Evolutionary conservation across 2,113 vertebrate species (phyloP).

Genomic region (Xenopus borealis): DNA sequence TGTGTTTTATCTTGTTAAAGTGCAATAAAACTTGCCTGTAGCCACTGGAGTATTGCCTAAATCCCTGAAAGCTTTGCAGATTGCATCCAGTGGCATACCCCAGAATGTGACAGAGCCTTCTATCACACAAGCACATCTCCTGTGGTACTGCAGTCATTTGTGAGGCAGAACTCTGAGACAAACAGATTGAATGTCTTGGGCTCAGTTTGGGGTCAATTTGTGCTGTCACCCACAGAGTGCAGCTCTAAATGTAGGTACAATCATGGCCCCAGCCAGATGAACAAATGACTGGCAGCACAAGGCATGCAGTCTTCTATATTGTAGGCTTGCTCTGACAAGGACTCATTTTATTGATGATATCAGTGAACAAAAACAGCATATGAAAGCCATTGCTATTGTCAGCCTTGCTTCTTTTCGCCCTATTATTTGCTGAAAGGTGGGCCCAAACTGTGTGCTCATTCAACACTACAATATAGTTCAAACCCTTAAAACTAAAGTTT

Average conservation of each 20-base stretch:
- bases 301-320: slow-evolving; percentile 4
- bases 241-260: slow-evolving; percentile 1
- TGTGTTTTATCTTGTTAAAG: too few species aligned
- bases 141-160: slow-evolving; percentile 10
- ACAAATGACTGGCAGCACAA: slow-evolving; percentile 18
- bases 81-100: slow-evolving; percentile 8
- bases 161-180: not conserved
- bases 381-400: slow-evolving; percentile 20
- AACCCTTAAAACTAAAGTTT: slow-evolving; percentile 3
- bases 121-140: slow-evolving; percentile 9
- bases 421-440: slow-evolving; percentile 30
- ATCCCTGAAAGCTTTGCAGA: not conserved
- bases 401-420: not conserved
- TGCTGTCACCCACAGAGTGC: slow-evolving; percentile 7
- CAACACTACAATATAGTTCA: slow-evolving; percentile 5
- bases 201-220: slow-evolving; percentile 34
- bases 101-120: slow-evolving; percentile 16
- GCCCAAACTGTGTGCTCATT: slow-evolving; percentile 1
- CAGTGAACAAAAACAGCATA: slow-evolving; percentile 24
- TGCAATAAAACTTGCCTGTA: too few species aligned
- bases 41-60: not conserved
- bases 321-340: slow-evolving; percentile 27
- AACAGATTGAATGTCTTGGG: slow-evolving; percentile 16
- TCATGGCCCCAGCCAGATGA: slow-evolving; percentile 3
- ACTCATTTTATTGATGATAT: slow-evolving; percentile 28